Evolutionary conservation across 2,113 vertebrate genomes (phyloP).

Genomic region (Phyllostomus discolor): DNA sequence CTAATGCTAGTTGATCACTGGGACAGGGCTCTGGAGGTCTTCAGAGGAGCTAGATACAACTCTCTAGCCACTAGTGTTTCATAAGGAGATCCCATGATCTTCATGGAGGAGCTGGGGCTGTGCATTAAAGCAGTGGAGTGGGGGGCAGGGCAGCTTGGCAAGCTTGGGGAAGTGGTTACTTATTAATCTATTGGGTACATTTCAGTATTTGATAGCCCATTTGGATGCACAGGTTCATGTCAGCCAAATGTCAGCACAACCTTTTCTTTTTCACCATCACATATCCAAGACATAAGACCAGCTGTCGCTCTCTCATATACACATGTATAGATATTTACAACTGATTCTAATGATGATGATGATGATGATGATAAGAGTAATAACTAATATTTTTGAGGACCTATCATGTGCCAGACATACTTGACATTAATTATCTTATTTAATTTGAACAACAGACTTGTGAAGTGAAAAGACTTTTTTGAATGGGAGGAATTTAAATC

Average conservation of each 20-base stretch:
- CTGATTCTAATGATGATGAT: background rate
- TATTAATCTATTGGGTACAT: background rate
- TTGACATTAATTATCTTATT: background rate
- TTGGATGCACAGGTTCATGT: background rate
- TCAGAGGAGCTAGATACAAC: background rate
- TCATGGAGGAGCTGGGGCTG: background rate
- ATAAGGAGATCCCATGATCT: background rate
- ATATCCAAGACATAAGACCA: background rate
- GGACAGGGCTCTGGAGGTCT: background rate
- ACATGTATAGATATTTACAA: background rate
- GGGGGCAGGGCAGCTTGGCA: background rate
- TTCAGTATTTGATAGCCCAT: background rate
- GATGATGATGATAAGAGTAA: background rate
- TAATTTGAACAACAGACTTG: background rate
- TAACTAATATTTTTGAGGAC: background rate
- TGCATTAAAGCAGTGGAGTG: too few species aligned
- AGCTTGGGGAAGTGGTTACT: background rate
- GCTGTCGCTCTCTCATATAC: background rate
- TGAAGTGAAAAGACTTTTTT: background rate
- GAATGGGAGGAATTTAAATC: background rate
- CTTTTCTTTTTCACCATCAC: background rate
- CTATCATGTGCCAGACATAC: background rate
- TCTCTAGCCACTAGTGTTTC: background rate
- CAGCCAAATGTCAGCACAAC: background rate
- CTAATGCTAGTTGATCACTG: fast-evolving